Conservation (phyloP, 2,113 vertebrate genomes). For the Gila orcuttii region DNA sequence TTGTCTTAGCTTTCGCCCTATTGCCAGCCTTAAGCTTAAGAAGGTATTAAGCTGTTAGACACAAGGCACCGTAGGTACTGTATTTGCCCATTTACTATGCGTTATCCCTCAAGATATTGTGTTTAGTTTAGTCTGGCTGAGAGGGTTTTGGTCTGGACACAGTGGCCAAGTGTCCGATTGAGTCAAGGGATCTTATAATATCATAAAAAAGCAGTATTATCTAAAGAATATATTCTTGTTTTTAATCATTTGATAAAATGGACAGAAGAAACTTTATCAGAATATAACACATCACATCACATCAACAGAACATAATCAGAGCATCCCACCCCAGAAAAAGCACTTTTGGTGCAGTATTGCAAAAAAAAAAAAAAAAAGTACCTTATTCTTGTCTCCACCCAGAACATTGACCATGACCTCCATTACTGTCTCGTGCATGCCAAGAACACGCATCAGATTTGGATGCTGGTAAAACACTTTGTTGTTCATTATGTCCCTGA, state of each 20-base stretch:
- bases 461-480: conserved; percentile 99
- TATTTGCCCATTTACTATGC: not conserved
- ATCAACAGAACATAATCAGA: not conserved
- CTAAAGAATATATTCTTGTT: not conserved
- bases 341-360: not conserved
- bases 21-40: conserved; percentile 13
- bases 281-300: not conserved
- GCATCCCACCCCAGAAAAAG: not conserved
- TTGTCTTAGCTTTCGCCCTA: conserved; percentile 31
- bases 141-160: not conserved
- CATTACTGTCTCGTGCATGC: conserved; percentile 99
- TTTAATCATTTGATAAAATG: not conserved
- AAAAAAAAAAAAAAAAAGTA: conserved; percentile 55
- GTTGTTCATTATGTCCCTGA: conserved; percentile 98
- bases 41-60: conserved; percentile 57
- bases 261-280: not conserved
- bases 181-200: conserved; percentile 13
- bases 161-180: not conserved
- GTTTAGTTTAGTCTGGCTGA: not conserved
- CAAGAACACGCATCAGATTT: conserved; percentile 95
- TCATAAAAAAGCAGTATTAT: not conserved
- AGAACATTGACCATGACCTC: conserved; percentile 98
- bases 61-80: conserved; percentile 23
- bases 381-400: conserved; percentile 93
- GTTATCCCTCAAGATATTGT: not conserved